These are phyloP conservation scores for Nemurella pictetii DNA, from an alignment of 2,888 invertebrate genomes.

Conservation along the genomic window DNA sequence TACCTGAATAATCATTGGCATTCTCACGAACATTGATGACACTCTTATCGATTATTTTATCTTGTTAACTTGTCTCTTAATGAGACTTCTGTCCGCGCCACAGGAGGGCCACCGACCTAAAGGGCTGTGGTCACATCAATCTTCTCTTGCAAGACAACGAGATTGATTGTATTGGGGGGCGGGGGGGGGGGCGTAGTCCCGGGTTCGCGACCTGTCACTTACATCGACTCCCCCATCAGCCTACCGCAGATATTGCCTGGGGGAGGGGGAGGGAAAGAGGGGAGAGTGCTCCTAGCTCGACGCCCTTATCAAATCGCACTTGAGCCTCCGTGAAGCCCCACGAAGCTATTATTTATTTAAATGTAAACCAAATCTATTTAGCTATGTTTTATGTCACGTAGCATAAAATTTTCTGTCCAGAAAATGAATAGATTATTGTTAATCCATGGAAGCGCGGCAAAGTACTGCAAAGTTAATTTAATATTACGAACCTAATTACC, in stretches of 20 bases:
- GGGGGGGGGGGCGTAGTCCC: neutral
- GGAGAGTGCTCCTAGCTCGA: neutral
- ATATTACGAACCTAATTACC: neutral
- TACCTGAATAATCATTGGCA: no score
- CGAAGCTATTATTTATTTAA: neutral
- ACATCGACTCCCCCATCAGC: neutral
- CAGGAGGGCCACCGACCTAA: slow-evolving; percentile 1
- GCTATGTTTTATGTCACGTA: neutral
- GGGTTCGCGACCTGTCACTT: slow-evolving; percentile 7
- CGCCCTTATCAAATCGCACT: neutral
- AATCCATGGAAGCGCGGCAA: neutral
- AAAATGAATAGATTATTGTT: neutral
- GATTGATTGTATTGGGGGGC: slow-evolving; percentile 8
- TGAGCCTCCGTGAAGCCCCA: neutral
- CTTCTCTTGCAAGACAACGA: slow-evolving; percentile 29
- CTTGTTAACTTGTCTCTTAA: neutral
- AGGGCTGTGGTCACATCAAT: slow-evolving; percentile 22
- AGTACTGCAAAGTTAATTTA: neutral
- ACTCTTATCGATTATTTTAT: slow-evolving; percentile 8
- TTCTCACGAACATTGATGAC: neutral
- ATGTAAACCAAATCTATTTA: neutral
- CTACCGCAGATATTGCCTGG: neutral
- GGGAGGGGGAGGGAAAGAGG: no score
- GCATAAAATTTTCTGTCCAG: neutral
- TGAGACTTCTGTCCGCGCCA: slow-evolving; percentile 12